phyloP scores from a whole-genome alignment of 1,140 invertebrate genomes.

The Copidosoma floridanum region DNA sequence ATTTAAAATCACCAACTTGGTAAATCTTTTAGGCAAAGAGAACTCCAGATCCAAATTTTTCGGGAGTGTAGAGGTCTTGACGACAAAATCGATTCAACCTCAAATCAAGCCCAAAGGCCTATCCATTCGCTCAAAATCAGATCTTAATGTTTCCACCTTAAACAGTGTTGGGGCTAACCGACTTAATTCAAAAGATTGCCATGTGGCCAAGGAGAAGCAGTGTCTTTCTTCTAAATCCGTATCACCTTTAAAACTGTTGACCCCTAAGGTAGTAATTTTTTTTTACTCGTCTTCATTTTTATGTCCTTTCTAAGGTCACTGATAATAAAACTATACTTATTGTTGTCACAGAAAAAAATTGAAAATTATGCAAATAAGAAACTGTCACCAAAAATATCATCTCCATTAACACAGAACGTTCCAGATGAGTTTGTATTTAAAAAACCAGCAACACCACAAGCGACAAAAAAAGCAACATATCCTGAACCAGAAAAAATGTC shows the following conservation, averaged over 20 bases:
- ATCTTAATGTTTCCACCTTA: constrained; percentile 30
- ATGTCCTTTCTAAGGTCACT: too few species aligned
- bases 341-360: background rate
- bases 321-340: too few species aligned
- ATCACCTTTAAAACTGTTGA: constrained; percentile 8
- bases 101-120: constrained; percentile 35
- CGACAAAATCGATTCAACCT: background rate
- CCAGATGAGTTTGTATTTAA: constrained; percentile 27
- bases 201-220: constrained; percentile 1
- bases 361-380: constrained; percentile 13
- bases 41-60: background rate
- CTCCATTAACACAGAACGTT: constrained; percentile 15
- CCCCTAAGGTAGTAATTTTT: constrained; percentile 29
- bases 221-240: constrained; percentile 24
- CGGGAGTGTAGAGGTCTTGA: constrained; percentile 20
- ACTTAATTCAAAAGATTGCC: constrained; percentile 5
- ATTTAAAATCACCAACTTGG: too few species aligned
- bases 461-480: constrained; percentile 4
- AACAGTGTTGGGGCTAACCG: constrained; percentile 18
- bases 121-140: constrained; percentile 37
- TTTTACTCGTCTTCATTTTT: too few species aligned
- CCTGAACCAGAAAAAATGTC: constrained; percentile 33
- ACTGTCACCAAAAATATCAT: constrained; percentile 19
- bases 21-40: constrained; percentile 22
- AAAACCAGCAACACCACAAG: constrained; percentile 27